A percentile compares a stretch with the other conserved stretches of the same genome.
Evolutionary conservation across 2,888 invertebrate species (phyloP).

Genomic region (Patella caerulea): DNA sequence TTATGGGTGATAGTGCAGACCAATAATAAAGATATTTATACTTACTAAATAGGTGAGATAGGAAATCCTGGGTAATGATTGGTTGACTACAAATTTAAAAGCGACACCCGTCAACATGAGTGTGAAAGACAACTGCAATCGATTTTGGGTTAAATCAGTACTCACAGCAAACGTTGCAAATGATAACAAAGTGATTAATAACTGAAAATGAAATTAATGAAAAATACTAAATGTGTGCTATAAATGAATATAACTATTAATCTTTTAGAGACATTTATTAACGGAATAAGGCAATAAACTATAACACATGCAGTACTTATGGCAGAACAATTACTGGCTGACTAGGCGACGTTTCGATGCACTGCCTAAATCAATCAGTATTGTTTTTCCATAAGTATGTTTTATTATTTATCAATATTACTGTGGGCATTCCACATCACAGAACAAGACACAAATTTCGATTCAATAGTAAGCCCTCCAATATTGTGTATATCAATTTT

Average conservation of each 20-base stretch:
- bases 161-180: constrained; percentile 68
- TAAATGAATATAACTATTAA: no score
- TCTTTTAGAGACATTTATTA: no score
- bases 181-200: constrained; percentile 63
- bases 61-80: constrained; percentile 68
- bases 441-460: not conserved
- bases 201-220: constrained; percentile 49
- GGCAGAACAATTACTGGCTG: no score
- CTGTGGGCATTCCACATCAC: not conserved
- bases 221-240: no score
- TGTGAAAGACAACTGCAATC: constrained; percentile 68
- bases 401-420: no score
- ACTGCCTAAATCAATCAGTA: no score
- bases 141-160: constrained; percentile 59
- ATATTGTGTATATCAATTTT: no score
- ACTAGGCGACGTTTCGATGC: no score
- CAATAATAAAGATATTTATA: not conserved
- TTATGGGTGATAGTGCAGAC: no score
- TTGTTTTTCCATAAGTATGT: no score
- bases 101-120: constrained; percentile 66
- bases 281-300: no score
- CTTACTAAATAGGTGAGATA: constrained; percentile 68
- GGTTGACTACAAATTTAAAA: constrained; percentile 68
- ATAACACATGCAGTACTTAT: no score
- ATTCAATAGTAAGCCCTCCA: not conserved